Conservation (phyloP, 1,140 invertebrate genomes). For the Delia radicum region DNA sequence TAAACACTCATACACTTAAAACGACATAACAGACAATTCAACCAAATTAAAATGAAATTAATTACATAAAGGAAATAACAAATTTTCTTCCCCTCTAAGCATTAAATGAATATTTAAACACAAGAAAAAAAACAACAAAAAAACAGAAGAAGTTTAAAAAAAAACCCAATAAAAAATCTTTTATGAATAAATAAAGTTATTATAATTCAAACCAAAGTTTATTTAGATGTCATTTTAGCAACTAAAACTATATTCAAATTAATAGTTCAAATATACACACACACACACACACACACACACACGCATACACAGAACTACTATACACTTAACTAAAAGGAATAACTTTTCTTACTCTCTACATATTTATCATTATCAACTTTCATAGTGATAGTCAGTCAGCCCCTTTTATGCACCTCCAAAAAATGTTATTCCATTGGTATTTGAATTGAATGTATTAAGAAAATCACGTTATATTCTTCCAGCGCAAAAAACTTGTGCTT, state of each 20-base stretch:
- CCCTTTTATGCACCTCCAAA: no score
- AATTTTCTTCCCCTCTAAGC: background rate
- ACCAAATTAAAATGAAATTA: background rate
- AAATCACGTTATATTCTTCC: background rate
- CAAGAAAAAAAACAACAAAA: background rate
- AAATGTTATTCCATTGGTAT: background rate
- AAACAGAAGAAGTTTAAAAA: background rate
- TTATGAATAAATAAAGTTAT: background rate
- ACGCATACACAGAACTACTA: background rate
- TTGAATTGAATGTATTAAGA: background rate
- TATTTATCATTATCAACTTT: no score
- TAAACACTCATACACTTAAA: background rate
- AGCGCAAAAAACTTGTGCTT: background rate
- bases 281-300: no score
- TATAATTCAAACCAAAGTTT: background rate
- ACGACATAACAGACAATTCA: background rate
- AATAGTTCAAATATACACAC: background rate
- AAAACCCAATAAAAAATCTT: background rate
- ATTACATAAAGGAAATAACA: background rate
- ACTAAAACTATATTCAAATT: slow-evolving; percentile 1
- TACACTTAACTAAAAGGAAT: background rate
- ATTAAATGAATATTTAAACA: background rate
- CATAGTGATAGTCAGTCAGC: no score
- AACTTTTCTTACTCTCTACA: background rate
- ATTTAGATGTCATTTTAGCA: background rate